Conservation (phyloP, 2,888 invertebrate genomes). For the Diloba caeruleocephala region DNA sequence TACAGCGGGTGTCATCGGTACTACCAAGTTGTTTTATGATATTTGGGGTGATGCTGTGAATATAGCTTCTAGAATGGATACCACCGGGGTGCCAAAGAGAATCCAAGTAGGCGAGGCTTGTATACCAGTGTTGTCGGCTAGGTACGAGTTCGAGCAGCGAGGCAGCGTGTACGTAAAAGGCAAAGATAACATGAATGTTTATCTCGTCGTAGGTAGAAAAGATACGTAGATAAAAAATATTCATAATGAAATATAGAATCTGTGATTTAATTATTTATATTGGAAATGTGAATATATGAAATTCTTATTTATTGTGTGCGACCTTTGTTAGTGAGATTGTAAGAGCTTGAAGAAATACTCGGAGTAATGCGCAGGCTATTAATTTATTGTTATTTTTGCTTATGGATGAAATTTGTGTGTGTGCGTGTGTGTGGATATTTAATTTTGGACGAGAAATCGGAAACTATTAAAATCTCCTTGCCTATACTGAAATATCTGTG, state of each 20-base stretch:
- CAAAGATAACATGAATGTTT: conserved; percentile 98
- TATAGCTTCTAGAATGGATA: conserved; percentile 99
- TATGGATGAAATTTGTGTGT: conserved; percentile 60
- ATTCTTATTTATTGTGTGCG: conserved; percentile 70
- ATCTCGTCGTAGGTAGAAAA: conserved; percentile 91
- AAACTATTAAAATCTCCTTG: conserved; percentile 76
- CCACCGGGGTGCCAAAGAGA: conserved; percentile 96
- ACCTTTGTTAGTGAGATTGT: conserved; percentile 59
- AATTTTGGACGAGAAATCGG: conserved; percentile 56
- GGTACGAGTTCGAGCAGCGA: conserved; percentile 96
- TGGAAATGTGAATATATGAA: conserved; percentile 62
- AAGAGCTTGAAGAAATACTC: conserved; percentile 80
- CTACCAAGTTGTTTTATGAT: conserved; percentile 98
- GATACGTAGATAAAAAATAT: conserved; percentile 68
- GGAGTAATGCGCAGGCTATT: conserved; percentile 70
- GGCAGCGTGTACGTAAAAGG: conserved; percentile 99
- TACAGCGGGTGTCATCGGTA: conserved; percentile 98
- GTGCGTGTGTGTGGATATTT: conserved; percentile 57
- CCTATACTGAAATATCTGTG: conserved; percentile 80
- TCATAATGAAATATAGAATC: conserved; percentile 79
- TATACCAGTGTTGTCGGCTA: conserved; percentile 91
- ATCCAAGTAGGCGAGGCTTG: conserved; percentile 95
- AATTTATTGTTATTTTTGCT: conserved; percentile 74
- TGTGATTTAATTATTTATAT: conserved; percentile 84
- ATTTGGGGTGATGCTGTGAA: conserved; percentile 99